Evolutionary conservation across 2,113 vertebrate genomes (phyloP).

Genomic region (Thamnaconus septentrionalis): DNA sequence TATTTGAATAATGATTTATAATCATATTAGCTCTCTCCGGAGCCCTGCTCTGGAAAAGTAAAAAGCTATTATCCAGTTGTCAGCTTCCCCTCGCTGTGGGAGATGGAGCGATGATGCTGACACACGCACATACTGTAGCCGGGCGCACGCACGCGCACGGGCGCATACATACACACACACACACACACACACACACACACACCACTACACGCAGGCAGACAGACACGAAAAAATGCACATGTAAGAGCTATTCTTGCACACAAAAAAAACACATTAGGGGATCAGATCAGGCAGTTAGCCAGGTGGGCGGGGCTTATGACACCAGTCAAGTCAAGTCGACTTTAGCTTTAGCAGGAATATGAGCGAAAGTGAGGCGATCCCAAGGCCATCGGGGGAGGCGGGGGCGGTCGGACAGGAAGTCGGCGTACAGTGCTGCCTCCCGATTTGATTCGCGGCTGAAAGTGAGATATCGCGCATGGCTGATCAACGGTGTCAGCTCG

Average conservation of each 20-base stretch:
- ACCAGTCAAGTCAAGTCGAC: too few species aligned
- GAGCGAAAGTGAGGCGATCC: too few species aligned
- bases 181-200: too few species aligned
- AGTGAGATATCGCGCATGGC: constrained; percentile 67
- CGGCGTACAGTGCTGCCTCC: too few species aligned
- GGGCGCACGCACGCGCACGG: constrained; percentile 63
- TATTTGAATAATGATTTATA: constrained; percentile 98
- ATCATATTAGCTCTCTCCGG: constrained; percentile 89
- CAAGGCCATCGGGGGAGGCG: too few species aligned
- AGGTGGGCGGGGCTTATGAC: too few species aligned
- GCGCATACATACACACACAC: background rate
- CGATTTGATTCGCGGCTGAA: constrained; percentile 5
- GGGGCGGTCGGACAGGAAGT: too few species aligned
- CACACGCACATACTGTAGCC: constrained; percentile 82
- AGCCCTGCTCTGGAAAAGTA: constrained; percentile 92
- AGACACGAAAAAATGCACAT: constrained; percentile 76
- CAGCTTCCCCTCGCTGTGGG: constrained; percentile 80
- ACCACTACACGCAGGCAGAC: background rate
- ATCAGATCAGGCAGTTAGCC: too few species aligned
- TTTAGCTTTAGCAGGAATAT: too few species aligned
- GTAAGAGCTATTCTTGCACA: constrained; percentile 62
- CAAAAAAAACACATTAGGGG: too few species aligned
- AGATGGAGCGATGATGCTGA: constrained; percentile 82
- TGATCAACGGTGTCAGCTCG: constrained; percentile 63
- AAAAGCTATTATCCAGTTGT: constrained; percentile 96